phyloP scores from a whole-genome alignment of 2,888 invertebrate genomes.

The Prosapia bicincta region DNA sequence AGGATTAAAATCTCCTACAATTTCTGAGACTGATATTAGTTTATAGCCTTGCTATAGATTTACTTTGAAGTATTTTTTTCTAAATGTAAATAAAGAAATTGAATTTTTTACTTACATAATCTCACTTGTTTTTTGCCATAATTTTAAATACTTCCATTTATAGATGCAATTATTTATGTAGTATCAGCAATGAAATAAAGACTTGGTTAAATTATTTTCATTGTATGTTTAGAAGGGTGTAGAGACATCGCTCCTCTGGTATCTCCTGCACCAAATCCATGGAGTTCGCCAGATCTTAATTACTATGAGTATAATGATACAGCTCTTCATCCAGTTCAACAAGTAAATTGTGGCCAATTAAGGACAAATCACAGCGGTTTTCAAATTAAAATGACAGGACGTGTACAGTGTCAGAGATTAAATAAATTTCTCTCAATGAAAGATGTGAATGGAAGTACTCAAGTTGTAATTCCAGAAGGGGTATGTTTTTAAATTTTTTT shows the following conservation, averaged over 20 bases:
- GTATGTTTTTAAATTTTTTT: conserved; percentile 44
- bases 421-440: conserved; percentile 80
- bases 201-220: background rate
- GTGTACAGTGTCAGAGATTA: conserved; percentile 84
- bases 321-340: background rate
- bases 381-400: conserved; percentile 79
- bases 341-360: conserved; percentile 80
- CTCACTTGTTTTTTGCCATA: no score
- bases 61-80: no score
- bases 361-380: conserved; percentile 62
- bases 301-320: background rate
- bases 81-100: no score
- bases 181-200: no score
- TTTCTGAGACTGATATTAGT: no score
- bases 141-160: no score
- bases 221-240: background rate
- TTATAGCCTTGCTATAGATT: no score
- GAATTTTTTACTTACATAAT: no score
- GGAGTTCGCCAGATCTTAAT: background rate
- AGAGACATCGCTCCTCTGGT: background rate
- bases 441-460: conserved; percentile 85
- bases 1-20: no score
- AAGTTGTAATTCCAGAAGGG: conserved; percentile 65
- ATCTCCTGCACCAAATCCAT: background rate
- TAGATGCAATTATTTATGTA: no score